These are phyloP conservation scores for Lynx canadensis DNA, from an alignment of 2,113 vertebrate genomes.

Conservation along the genomic window DNA sequence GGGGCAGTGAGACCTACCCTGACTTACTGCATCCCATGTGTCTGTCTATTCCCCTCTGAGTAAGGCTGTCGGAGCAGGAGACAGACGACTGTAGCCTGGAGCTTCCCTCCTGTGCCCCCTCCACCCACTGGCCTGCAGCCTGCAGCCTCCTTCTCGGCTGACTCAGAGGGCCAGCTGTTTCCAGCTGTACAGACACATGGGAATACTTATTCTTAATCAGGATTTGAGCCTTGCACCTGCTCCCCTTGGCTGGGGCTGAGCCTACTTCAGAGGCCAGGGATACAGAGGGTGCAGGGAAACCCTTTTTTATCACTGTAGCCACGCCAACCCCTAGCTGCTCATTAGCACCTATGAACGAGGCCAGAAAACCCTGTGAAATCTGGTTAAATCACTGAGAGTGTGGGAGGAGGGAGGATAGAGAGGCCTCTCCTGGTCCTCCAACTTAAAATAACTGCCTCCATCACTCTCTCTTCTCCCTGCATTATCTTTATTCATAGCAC, in stretches of 20 bases:
- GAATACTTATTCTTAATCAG: not conserved
- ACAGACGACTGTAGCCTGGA: not conserved
- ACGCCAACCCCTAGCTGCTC: not conserved
- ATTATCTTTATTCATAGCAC: not conserved
- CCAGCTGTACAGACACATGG: slow-evolving; percentile 7
- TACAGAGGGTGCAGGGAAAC: not conserved
- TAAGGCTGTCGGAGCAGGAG: not conserved
- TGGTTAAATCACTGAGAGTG: not conserved
- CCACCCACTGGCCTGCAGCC: not conserved
- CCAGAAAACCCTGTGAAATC: not conserved
- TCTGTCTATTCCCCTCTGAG: not conserved
- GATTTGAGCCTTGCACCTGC: slow-evolving; percentile 61
- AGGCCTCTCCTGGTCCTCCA: not conserved
- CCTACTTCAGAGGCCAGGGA: not conserved
- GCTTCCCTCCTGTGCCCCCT: not conserved
- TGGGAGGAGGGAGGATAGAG: not conserved
- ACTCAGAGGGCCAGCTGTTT: slow-evolving; percentile 9
- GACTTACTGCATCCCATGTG: too few species aligned
- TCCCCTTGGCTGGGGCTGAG: not conserved
- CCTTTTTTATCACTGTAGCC: not conserved
- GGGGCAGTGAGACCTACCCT: not conserved
- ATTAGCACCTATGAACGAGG: not conserved
- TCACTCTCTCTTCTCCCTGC: accelerated
- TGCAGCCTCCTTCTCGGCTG: not conserved
- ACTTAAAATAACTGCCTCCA: not conserved